phyloP scores from a whole-genome alignment of 2,888 invertebrate genomes.

The Entomobrya multifasciata region DNA sequence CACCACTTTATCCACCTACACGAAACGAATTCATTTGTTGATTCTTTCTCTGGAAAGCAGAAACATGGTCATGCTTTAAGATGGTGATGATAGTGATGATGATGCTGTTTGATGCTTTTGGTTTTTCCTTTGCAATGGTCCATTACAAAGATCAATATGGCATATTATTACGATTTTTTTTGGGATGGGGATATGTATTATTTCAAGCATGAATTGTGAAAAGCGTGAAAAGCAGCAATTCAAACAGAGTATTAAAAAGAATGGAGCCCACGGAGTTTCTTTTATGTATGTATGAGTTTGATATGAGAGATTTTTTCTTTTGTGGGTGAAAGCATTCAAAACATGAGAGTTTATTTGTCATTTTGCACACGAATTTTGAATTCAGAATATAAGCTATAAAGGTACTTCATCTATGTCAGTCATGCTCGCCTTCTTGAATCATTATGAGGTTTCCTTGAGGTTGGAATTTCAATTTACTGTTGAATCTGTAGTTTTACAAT shows the following conservation, averaged over 20 bases:
- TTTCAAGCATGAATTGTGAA: no score
- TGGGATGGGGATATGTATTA: background rate
- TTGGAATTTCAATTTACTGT: no score
- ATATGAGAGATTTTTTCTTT: background rate
- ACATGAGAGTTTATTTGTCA: no score
- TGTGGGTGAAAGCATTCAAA: background rate
- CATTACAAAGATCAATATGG: conserved; percentile 37
- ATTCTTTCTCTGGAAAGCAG: background rate
- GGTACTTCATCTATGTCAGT: no score
- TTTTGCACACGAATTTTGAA: no score
- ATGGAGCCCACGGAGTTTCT: background rate
- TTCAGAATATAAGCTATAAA: no score
- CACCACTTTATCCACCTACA: background rate
- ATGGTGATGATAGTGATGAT: conserved; percentile 18
- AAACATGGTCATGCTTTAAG: conserved; percentile 55
- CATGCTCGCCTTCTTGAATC: no score
- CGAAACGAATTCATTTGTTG: background rate
- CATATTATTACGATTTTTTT: background rate
- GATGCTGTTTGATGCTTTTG: no score
- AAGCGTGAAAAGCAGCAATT: background rate
- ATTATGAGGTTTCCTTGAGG: no score
- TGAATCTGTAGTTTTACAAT: no score
- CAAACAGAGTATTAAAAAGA: background rate
- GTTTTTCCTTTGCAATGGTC: background rate
- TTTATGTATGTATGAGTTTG: background rate